Conservation (phyloP, 2,113 vertebrate species). For the Calypte anna region DNA sequence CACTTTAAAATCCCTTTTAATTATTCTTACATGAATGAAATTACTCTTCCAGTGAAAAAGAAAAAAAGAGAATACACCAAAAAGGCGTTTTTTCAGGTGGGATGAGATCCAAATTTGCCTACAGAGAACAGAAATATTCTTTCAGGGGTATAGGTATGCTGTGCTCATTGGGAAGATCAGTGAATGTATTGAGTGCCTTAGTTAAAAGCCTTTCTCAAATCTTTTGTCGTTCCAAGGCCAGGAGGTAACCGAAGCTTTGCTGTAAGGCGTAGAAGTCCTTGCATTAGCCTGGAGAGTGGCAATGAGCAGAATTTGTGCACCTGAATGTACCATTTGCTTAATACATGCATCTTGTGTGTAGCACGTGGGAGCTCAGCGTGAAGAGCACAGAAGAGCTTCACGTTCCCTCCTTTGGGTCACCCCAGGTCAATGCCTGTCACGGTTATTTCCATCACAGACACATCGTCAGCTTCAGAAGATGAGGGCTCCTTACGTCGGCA, state of each 20-base stretch:
- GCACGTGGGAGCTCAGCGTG: background rate
- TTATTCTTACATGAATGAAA: background rate
- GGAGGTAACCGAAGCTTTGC: background rate
- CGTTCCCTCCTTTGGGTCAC: conserved; percentile 14
- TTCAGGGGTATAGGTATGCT: background rate
- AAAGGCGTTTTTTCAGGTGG: background rate
- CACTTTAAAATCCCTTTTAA: background rate
- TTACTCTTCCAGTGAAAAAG: background rate
- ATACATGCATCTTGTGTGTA: background rate
- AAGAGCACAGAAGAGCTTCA: background rate
- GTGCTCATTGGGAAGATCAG: background rate
- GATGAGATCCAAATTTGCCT: background rate
- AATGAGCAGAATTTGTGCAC: background rate
- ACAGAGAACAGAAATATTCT: background rate
- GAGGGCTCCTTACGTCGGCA: conserved; percentile 93
- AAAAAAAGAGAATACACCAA: background rate
- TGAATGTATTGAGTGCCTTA: background rate
- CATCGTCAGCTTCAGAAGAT: conserved; percentile 97
- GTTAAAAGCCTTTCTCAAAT: background rate
- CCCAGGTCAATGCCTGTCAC: conserved; percentile 68
- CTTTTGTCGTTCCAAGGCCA: background rate
- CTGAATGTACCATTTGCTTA: background rate
- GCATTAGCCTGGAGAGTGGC: accelerated
- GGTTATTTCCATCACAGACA: conserved; percentile 91
- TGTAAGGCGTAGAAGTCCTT: background rate